Conservation (phyloP, 2,113 vertebrate species). For the Lophius piscatorius region DNA sequence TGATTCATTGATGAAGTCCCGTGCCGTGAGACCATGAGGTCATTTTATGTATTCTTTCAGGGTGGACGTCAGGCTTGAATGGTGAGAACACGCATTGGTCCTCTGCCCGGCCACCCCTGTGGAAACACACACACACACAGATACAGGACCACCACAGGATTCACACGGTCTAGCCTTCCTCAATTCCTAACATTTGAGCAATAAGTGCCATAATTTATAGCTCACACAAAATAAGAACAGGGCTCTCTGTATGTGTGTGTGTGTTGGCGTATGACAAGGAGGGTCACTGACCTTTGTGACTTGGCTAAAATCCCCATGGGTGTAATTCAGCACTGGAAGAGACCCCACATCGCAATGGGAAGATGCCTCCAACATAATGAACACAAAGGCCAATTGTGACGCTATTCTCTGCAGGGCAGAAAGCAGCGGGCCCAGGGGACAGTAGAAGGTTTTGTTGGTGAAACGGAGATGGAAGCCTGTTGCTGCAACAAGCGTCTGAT, state of each 20-base stretch:
- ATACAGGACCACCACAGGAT: slow-evolving; percentile 55
- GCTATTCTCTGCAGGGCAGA: slow-evolving; percentile 73
- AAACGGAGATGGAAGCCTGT: slow-evolving; percentile 73
- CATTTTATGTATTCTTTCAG: slow-evolving; percentile 72
- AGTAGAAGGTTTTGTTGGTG: slow-evolving; percentile 72
- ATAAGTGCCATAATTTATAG: slow-evolving; percentile 76
- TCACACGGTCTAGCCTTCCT: slow-evolving; percentile 61
- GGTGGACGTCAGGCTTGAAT: slow-evolving; percentile 52
- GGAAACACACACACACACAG: slow-evolving; percentile 27
- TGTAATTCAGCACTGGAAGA: slow-evolving; percentile 79
- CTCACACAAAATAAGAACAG: slow-evolving; percentile 55
- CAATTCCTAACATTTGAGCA: slow-evolving; percentile 57
- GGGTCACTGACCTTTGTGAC: slow-evolving; percentile 78
- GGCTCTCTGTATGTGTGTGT: slow-evolving; percentile 43
- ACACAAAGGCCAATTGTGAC: slow-evolving; percentile 82
- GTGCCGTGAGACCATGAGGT: slow-evolving; percentile 71
- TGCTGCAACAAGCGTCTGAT: slow-evolving; percentile 74
- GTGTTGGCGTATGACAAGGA: slow-evolving; percentile 58
- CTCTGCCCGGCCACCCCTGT: slow-evolving; percentile 29
- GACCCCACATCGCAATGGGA: slow-evolving; percentile 83
- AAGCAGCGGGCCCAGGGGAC: slow-evolving; percentile 76
- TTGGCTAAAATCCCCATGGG: slow-evolving; percentile 82
- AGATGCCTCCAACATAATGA: slow-evolving; percentile 82
- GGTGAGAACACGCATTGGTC: slow-evolving; percentile 57
- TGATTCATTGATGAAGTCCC: slow-evolving; percentile 76